phyloP scores from a whole-genome alignment of 2,797 vertebrate genomes.

The Spinus pinus region DNA sequence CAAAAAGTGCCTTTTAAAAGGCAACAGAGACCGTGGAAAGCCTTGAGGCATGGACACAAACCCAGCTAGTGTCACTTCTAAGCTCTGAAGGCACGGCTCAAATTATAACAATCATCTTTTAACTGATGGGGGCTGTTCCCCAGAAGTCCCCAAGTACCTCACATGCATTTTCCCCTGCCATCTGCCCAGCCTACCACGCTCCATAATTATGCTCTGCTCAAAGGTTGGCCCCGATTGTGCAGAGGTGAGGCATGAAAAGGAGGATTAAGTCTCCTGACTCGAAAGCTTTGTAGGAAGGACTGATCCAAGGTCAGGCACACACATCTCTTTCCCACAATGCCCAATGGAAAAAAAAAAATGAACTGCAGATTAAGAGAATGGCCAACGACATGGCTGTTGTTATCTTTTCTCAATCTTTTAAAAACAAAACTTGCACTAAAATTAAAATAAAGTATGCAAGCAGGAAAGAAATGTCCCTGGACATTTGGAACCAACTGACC shows the following conservation, averaged over 20 bases:
- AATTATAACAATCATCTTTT: neutral
- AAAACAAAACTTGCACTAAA: neutral
- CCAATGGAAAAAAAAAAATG: neutral
- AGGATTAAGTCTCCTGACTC: constrained; percentile 49
- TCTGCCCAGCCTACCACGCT: constrained; percentile 46
- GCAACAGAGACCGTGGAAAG: neutral
- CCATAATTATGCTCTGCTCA: constrained; percentile 19
- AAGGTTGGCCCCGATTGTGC: constrained; percentile 41
- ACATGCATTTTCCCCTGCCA: neutral
- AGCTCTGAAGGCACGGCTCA: neutral
- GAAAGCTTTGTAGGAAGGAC: constrained; percentile 43
- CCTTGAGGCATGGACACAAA: neutral
- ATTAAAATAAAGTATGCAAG: neutral
- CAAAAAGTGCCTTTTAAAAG: neutral
- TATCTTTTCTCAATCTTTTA: neutral
- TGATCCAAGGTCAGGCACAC: constrained; percentile 51
- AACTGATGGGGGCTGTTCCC: neutral
- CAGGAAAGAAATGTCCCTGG: neutral
- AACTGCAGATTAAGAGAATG: neutral
- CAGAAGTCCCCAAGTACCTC: neutral
- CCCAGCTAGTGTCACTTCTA: neutral
- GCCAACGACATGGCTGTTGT: neutral
- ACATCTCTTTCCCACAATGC: constrained; percentile 14
- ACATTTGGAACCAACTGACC: neutral
- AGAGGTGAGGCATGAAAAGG: constrained; percentile 57